Base-by-base conservation (phyloP, 2,888 invertebrate genomes). In the Dendrolimus houi region DNA sequence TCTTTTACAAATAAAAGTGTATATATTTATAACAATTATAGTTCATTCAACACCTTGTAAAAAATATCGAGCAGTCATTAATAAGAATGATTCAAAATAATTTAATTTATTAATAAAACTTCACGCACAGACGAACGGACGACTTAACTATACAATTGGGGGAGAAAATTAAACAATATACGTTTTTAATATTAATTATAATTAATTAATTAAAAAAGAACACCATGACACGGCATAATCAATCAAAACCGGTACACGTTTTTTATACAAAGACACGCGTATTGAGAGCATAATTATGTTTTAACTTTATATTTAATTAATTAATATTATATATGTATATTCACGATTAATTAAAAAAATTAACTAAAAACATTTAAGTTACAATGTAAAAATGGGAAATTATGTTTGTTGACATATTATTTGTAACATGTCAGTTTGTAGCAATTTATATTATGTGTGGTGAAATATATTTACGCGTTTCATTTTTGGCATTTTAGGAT, bases 1-100 rank as follows among this genome's bases (percentile, higher is more conserved):
- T 79, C 75, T 83, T 75, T 79, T 73, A 66, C 69, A 72, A 71
- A 68, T 70, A 65, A 66, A 53, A 64, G 60, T 57, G 56, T 14
- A 64, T 59, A 9, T n/a, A 52, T 59, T 56, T 62, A 58, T 59
- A 63, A 57, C 54, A 41, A 17, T 56, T 53, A 12, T 29, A 54
- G 41, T 53, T 52, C 41, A 8, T n/a, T n/a, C 13, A 41, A 55
- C 9, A 7, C 9, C 10, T 55, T 55, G 12, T 9, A 13, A 41
- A 13, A 55, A 41, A 14, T 12, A 13, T 29, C 9, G 41, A 13
- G 12, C 29, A 9, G 41, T 41, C 10, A 41, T 42, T 29, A 42
- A 54, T 41, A 52, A 13, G 52, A 56, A 56, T 41, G 52, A 41
- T 56, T 10, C 41, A 10, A 41, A 41, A 53, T 41, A 53, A 52